A percentile compares a stretch with the other conserved stretches of the same genome.
Conservation (phyloP, 1,140 invertebrate species). For the Procambarus clarkii region DNA sequence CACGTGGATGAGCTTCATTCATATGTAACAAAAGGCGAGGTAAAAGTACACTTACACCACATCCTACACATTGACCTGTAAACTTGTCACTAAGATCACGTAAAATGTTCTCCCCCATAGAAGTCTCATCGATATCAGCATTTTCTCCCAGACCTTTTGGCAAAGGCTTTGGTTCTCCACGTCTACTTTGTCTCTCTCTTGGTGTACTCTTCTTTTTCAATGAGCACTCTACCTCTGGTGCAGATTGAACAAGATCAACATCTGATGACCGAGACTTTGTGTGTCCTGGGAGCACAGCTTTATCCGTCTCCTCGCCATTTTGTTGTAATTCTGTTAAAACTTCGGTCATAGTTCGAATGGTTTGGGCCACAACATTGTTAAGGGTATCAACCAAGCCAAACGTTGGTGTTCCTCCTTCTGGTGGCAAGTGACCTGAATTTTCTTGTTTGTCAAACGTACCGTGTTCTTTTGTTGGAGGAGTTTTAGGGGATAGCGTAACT, state of each 20-base stretch:
- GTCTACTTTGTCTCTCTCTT: neutral
- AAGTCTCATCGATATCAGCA: constrained; percentile 68
- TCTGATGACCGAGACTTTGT: neutral
- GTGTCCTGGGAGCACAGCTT: constrained; percentile 13
- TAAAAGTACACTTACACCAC: constrained; percentile 68
- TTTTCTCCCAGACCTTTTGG: constrained; percentile 70
- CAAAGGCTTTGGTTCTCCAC: constrained; percentile 48
- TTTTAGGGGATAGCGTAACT: neutral
- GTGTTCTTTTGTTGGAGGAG: neutral
- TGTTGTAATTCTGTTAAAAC: constrained; percentile 49
- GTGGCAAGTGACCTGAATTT: constrained; percentile 14
- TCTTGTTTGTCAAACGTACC: constrained; percentile 8
- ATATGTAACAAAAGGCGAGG: constrained; percentile 43
- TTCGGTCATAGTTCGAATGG: constrained; percentile 53
- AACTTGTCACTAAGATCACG: constrained; percentile 69
- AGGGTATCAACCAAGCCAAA: constrained; percentile 66
- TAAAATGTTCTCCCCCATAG: constrained; percentile 71
- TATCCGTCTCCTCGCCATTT: constrained; percentile 34
- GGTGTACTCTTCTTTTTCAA: constrained; percentile 20
- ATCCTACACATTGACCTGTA: constrained; percentile 69
- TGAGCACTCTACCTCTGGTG: neutral
- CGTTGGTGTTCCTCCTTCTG: constrained; percentile 45
- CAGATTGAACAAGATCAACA: neutral
- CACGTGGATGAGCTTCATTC: constrained; percentile 56
- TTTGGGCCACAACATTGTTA: constrained; percentile 59